Conservation (phyloP, 2,888 invertebrate genomes). For the Yponomeuta malinellus region DNA sequence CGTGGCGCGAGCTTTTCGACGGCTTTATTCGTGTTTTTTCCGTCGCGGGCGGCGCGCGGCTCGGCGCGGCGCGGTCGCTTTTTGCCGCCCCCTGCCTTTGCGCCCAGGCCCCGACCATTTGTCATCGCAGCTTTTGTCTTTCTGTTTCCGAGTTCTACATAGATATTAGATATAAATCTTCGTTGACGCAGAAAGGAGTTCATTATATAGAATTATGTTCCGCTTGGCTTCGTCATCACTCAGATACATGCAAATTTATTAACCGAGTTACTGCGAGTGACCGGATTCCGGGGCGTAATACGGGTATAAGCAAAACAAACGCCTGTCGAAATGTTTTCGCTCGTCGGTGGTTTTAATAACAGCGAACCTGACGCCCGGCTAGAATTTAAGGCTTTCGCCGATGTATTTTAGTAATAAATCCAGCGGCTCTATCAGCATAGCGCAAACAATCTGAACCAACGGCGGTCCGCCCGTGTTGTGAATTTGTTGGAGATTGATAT, state of each 20-base stretch:
- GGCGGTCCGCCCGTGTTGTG: conserved; percentile 41
- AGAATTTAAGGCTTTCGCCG: neutral
- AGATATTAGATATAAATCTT: conserved; percentile 35
- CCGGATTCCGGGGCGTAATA: neutral
- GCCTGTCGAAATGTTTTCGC: neutral
- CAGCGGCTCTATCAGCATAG: neutral
- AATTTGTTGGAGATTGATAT: conserved; percentile 44
- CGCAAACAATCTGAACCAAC: conserved; percentile 3
- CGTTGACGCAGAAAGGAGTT: conserved; percentile 33
- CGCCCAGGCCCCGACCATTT: conserved; percentile 32
- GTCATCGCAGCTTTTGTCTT: conserved; percentile 43
- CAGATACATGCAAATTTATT: neutral
- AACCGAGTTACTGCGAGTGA: neutral
- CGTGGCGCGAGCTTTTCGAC: neutral
- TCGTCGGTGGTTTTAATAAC: neutral
- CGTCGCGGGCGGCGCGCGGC: neutral
- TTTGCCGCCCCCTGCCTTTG: conserved; percentile 30
- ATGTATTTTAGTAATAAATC: neutral
- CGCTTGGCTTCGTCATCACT: neutral
- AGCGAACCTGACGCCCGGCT: neutral
- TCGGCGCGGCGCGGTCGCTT: conserved; percentile 20
- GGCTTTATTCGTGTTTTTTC: conserved; percentile 11
- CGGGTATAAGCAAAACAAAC: too few species aligned
- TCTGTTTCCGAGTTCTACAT: conserved; percentile 28
- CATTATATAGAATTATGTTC: conserved; percentile 28